These are phyloP conservation scores for Sinohyriopsis cumingii DNA, from an alignment of 2,888 invertebrate species.

Conservation along the genomic window DNA sequence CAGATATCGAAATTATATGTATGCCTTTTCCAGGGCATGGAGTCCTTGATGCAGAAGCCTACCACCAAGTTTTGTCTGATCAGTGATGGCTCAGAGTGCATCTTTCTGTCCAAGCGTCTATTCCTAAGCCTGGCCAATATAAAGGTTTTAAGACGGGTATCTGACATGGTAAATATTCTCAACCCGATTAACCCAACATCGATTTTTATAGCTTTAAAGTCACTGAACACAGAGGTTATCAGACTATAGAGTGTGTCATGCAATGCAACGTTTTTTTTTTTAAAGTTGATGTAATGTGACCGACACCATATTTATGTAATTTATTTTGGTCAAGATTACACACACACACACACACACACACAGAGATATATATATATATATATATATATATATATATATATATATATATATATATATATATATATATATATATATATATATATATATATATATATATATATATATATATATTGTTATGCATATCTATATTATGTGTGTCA, in stretches of 20 bases:
- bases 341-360: too few relatives aligned
- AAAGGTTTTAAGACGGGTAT: slow-evolving; percentile 54
- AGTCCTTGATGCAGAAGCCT: slow-evolving; percentile 50
- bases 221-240: background rate
- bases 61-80: slow-evolving; percentile 44
- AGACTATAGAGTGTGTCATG: too few relatives aligned
- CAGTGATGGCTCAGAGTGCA: slow-evolving; percentile 60
- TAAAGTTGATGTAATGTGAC: background rate
- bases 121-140: slow-evolving; percentile 56
- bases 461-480: too few relatives aligned
- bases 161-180: slow-evolving; percentile 49
- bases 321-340: too few relatives aligned
- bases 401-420: too few relatives aligned
- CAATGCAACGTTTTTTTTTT: background rate
- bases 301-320: too few relatives aligned
- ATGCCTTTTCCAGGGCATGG: slow-evolving; percentile 47
- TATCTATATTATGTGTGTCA: too few relatives aligned
- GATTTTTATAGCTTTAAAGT: too few relatives aligned
- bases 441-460: too few relatives aligned
- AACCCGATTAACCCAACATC: too few relatives aligned
- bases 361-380: background rate
- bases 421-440: too few relatives aligned
- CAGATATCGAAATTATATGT: background rate
- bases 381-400: background rate
- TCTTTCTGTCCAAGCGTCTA: slow-evolving; percentile 57